Evolutionary conservation across 1,140 invertebrate genomes (phyloP).

Genomic region (Brachionus manjavacas): DNA sequence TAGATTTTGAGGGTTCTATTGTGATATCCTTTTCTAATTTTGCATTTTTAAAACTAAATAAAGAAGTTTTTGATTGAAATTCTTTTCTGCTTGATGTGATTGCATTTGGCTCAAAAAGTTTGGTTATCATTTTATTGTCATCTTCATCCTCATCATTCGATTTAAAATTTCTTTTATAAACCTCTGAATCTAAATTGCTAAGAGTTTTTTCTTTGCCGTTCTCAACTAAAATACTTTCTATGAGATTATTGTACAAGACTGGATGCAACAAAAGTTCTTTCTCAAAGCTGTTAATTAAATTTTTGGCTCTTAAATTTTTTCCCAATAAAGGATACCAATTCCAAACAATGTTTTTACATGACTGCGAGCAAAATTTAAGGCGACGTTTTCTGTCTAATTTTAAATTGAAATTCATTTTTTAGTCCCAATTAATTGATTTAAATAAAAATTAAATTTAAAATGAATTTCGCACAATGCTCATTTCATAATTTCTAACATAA

Average conservation of each 20-base stretch:
- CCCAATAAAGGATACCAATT: not conserved
- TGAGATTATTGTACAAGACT: not conserved
- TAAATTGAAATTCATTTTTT: too few relatives aligned
- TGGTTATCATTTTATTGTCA: slow-evolving; percentile 10
- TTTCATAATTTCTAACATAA: too few relatives aligned
- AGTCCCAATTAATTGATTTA: too few relatives aligned
- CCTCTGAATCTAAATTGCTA: not conserved
- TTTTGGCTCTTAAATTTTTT: not conserved
- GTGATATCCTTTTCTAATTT: not conserved
- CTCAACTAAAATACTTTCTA: not conserved
- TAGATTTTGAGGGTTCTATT: not conserved
- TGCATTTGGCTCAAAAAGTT: not conserved
- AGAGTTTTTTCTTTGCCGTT: not conserved
- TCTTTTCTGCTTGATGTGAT: not conserved
- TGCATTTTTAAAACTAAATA: not conserved
- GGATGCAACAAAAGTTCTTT: not conserved
- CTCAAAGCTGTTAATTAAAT: not conserved
- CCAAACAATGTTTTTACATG: not conserved
- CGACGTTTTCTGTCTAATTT: too few relatives aligned
- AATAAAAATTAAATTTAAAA: too few relatives aligned
- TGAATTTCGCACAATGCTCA: too few relatives aligned
- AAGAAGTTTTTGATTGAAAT: not conserved
- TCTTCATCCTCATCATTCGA: not conserved
- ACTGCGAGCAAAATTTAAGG: too few relatives aligned
- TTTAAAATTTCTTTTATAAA: not conserved